phyloP scores from a whole-genome alignment of 2,113 vertebrate species.

The Hyperopisus bebe region DNA sequence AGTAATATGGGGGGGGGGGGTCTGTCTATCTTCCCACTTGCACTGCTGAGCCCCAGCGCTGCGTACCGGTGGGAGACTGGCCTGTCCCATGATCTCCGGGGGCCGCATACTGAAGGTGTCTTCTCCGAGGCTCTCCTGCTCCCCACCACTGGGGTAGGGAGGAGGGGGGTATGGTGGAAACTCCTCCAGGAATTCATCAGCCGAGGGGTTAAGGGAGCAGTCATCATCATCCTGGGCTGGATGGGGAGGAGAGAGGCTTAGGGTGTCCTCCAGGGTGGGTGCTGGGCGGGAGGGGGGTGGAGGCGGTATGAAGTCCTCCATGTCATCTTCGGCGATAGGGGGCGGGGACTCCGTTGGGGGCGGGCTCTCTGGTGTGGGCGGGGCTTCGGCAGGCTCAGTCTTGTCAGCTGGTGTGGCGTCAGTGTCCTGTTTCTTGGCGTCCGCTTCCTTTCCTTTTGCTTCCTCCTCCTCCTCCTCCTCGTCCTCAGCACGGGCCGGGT shows the following conservation, averaged over 20 bases:
- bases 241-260: slow-evolving; percentile 40
- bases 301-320: slow-evolving; percentile 52
- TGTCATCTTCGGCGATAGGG: slow-evolving; percentile 30
- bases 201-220: slow-evolving; percentile 52
- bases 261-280: slow-evolving; percentile 47
- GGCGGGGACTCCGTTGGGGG: slow-evolving; percentile 35
- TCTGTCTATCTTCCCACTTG: background rate
- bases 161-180: slow-evolving; percentile 94
- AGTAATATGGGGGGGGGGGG: background rate
- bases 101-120: slow-evolving; percentile 79
- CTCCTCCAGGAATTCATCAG: slow-evolving; percentile 81
- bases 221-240: slow-evolving; percentile 30
- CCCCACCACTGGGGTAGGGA: slow-evolving; percentile 83
- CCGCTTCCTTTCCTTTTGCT: slow-evolving; percentile 30
- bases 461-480: slow-evolving; percentile 65
- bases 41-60: background rate
- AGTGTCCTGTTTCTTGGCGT: slow-evolving; percentile 31
- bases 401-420: slow-evolving; percentile 6
- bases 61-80: slow-evolving; percentile 86
- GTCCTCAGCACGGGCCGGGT: slow-evolving; percentile 55
- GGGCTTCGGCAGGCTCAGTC: background rate
- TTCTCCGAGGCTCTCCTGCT: slow-evolving; percentile 76
- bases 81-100: slow-evolving; percentile 87
- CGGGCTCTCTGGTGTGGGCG: background rate
- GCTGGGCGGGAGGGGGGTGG: slow-evolving; percentile 62